Percentiles rank a stretch among this genome's conserved stretches.
phyloP scores from a whole-genome alignment of 2,888 invertebrate genomes.

The Gari tellinella region DNA sequence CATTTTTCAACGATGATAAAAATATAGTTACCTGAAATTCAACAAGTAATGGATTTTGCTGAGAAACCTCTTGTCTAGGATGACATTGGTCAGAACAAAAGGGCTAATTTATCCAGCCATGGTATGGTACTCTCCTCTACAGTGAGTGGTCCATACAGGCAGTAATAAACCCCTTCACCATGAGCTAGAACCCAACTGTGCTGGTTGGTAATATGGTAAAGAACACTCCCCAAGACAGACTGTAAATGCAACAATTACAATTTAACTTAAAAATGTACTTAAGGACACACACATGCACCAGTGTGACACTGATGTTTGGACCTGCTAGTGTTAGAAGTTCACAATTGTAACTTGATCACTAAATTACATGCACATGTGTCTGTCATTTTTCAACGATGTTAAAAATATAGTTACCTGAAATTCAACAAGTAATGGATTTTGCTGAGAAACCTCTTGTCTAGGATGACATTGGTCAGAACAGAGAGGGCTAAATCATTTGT shows the following conservation, averaged over 20 bases:
- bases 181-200: too few species aligned
- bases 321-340: too few species aligned
- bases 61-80: constrained; percentile 17
- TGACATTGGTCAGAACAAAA: constrained; percentile 1
- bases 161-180: constrained; percentile 6
- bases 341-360: too few species aligned
- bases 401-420: constrained; percentile 6
- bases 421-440: constrained; percentile 15
- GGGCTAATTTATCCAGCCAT: constrained; percentile 8
- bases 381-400: too few species aligned
- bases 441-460: constrained; percentile 15
- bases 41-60: constrained; percentile 10
- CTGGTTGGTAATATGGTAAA: constrained; percentile 34
- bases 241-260: too few species aligned
- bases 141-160: constrained; percentile 17
- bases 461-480: constrained; percentile 3
- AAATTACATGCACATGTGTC: too few species aligned
- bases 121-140: constrained; percentile 3
- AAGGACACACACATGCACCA: too few species aligned
- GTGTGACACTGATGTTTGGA: too few species aligned
- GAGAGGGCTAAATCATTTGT: background rate
- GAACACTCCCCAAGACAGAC: constrained; percentile 37
- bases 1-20: too few species aligned
- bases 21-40: constrained; percentile 10
- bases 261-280: too few species aligned